phyloP scores from a whole-genome alignment of 2,113 vertebrate genomes.

The Rhombomys opimus region DNA sequence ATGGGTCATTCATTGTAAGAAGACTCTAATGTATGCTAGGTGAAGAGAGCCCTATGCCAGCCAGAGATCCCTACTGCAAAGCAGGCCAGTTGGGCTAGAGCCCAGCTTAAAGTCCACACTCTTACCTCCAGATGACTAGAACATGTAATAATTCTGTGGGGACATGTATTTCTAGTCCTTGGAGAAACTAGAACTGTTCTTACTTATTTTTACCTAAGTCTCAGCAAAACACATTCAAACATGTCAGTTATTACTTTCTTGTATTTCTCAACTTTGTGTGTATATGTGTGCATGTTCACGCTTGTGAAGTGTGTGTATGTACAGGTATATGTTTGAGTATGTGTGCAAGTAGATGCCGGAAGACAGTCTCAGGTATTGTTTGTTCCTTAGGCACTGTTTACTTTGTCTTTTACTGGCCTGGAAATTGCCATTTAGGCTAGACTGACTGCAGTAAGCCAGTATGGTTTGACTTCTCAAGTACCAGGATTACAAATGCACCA shows the following conservation, averaged over 20 bases:
- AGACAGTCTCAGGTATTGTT: background rate
- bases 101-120: rapidly evolving
- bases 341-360: too few species aligned
- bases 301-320: background rate
- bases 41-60: rapidly evolving
- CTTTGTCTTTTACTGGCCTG: too few species aligned
- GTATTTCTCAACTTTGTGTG: background rate
- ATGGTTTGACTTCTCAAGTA: background rate
- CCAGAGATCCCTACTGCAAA: too few species aligned
- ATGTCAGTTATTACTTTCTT: background rate
- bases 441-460: background rate
- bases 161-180: background rate
- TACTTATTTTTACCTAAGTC: background rate
- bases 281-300: background rate
- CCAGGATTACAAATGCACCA: background rate
- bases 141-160: background rate
- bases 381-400: background rate
- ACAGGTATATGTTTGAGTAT: background rate
- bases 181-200: background rate
- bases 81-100: too few species aligned
- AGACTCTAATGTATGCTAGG: background rate
- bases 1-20: background rate
- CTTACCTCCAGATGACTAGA: background rate
- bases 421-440: background rate
- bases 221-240: background rate